Percentiles rank a stretch among this genome's conserved stretches.
Conservation (phyloP, 64 coral and sea anemone species). For the Cladopsammia gracilis region DNA sequence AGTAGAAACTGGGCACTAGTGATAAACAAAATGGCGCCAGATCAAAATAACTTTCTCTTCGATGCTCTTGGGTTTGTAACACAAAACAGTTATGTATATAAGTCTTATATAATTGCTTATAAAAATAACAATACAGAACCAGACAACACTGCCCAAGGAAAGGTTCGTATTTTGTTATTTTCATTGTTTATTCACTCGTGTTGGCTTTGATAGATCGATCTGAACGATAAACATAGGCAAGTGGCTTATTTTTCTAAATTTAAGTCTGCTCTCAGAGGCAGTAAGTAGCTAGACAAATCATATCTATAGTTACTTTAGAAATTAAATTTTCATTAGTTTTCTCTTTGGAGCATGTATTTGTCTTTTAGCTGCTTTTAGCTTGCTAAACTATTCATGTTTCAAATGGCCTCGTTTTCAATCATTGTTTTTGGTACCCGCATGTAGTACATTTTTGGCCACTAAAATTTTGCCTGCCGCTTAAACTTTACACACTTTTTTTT, state of each 20-base stretch:
- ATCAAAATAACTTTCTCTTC: background rate
- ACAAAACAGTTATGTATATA: background rate
- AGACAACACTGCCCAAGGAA: too few species aligned
- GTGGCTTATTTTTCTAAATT: too few species aligned
- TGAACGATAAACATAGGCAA: too few species aligned
- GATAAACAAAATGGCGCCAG: background rate
- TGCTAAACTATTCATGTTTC: background rate
- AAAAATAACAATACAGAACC: too few species aligned
- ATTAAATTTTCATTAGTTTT: too few species aligned
- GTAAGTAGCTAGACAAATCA: too few species aligned
- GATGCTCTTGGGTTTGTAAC: background rate
- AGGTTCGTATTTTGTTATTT: too few species aligned
- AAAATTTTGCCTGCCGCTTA: background rate
- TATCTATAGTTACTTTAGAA: too few species aligned
- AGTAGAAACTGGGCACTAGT: background rate
- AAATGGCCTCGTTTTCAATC: background rate
- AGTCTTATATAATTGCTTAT: background rate
- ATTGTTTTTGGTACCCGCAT: background rate
- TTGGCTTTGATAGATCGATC: too few species aligned
- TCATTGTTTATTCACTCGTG: too few species aligned
- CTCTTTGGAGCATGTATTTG: background rate
- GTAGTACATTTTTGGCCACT: background rate
- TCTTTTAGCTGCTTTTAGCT: background rate
- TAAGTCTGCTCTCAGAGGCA: too few species aligned
- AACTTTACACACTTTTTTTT: conserved; percentile 10